phyloP scores from a whole-genome alignment of 1,140 invertebrate species.

The Drosophila quadrilineata region DNA sequence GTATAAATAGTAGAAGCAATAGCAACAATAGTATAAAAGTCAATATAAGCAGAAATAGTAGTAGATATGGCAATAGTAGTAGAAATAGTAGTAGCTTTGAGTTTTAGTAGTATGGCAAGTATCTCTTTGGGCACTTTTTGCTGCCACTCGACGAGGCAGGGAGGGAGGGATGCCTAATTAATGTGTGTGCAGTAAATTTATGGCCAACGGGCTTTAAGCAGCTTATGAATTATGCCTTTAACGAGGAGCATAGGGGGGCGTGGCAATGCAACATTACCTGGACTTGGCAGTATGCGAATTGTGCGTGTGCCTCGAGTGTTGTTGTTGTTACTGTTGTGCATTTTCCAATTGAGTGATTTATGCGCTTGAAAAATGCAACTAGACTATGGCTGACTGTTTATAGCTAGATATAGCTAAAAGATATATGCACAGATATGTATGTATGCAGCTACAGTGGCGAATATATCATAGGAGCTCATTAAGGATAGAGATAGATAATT shows the following conservation, averaged over 20 bases:
- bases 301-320: slow-evolving; percentile 1
- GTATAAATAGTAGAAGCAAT: too few relatives aligned
- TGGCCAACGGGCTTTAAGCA: slow-evolving; percentile 68
- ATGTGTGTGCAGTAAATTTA: slow-evolving; percentile 68
- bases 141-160: background rate
- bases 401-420: too few relatives aligned
- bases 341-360: slow-evolving; percentile 79
- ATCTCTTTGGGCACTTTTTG: background rate
- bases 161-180: slow-evolving; percentile 53
- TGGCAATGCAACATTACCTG: background rate
- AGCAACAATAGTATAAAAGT: background rate
- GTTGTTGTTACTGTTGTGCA: slow-evolving; percentile 39
- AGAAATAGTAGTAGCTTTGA: background rate
- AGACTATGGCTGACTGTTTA: slow-evolving; percentile 11
- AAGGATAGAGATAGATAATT: too few relatives aligned
- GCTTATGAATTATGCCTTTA: slow-evolving; percentile 71
- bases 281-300: background rate
- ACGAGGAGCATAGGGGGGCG: background rate
- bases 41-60: too few relatives aligned
- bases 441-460: too few relatives aligned
- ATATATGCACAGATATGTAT: too few relatives aligned
- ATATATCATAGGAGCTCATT: too few relatives aligned
- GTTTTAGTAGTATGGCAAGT: slow-evolving; percentile 7
- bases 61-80: background rate
- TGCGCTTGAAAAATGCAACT: slow-evolving; percentile 68